Evolutionary conservation across 2,888 invertebrate genomes (phyloP), one percentile per base, ranked within the genome.

Genomic region (Ctenicera cuprea): DNA sequence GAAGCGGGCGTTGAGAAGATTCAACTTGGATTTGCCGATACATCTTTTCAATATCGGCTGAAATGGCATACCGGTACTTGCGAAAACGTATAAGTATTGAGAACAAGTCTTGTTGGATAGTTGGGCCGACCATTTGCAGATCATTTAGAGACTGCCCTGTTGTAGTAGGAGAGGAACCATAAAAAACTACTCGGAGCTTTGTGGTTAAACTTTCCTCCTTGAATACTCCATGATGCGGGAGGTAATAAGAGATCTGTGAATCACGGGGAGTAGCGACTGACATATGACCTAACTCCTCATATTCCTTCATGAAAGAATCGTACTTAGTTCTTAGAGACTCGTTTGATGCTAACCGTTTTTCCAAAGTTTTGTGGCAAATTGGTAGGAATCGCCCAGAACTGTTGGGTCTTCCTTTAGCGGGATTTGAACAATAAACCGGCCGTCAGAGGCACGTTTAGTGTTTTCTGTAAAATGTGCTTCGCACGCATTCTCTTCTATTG

Each of bases 31-130:
- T 16, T 16, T 71, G 65, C 8, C 65, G 38, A 20, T 65, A 65
- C 71, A 71, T 71, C 22, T 71, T 71, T 20, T 20, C 43, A 0
- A 48, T 22, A 20, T 65, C 43, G 0, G 62, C 62, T 12, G 62
- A 43, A 8, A 62, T 16, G 0, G 37, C 72, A 30, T 45, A 54
- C 8, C 8, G 1, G 26, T 73, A 30, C 12, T 37, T 33, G 1
- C 38, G 2, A 8, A 38, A 74, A 33, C 63, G 43, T 33, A 82
- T 83, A 12, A 86, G 54, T 9, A 84, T 80, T 14, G 75, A 63
- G 30, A 81, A 77, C 1, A 86, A 71, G 20, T 83, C 82, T 4
- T 81, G 77, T 61, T 86, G 83, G 0, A 85, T 54, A 0, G 76
- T 78, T 0, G 86, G 83, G 37, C 82, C 80, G 11, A 50, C 59